These are phyloP conservation scores for Stylophora pistillata DNA, from an alignment of 64 coral and sea anemone species.

Conservation along the genomic window DNA sequence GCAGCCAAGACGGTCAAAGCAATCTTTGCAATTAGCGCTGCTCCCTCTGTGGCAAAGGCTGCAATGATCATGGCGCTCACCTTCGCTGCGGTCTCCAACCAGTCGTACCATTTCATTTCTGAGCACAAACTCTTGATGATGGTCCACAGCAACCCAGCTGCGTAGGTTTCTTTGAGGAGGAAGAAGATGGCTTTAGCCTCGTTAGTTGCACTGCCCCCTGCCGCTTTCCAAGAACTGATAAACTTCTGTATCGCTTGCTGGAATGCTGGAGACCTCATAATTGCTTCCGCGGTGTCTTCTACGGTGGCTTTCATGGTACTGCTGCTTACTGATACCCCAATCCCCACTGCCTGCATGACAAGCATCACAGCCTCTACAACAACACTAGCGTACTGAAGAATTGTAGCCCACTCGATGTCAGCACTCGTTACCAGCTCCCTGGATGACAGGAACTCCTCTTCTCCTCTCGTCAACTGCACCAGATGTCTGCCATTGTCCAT, in stretches of 20 bases:
- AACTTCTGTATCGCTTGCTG: slow-evolving; percentile 40
- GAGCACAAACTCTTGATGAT: slow-evolving; percentile 54
- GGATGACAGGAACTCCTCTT: background rate
- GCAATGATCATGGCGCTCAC: slow-evolving; percentile 58
- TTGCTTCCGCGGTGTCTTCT: slow-evolving; percentile 24
- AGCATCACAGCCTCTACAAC: slow-evolving; percentile 38
- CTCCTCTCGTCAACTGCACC: slow-evolving; percentile 43
- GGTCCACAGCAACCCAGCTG: slow-evolving; percentile 56
- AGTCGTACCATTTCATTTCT: slow-evolving; percentile 44
- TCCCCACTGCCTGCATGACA: slow-evolving; percentile 42
- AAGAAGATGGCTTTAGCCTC: slow-evolving; percentile 54
- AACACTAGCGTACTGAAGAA: slow-evolving; percentile 46
- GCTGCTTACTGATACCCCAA: background rate
- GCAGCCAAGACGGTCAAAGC: slow-evolving; percentile 32
- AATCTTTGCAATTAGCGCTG: slow-evolving; percentile 52
- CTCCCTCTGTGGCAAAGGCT: slow-evolving; percentile 44
- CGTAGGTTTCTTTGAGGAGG: slow-evolving; percentile 48
- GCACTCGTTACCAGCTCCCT: background rate
- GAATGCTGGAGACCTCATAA: slow-evolving; percentile 21
- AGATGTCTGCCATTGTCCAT: slow-evolving; percentile 43
- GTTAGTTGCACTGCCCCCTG: slow-evolving; percentile 17
- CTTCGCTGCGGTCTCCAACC: slow-evolving; percentile 41
- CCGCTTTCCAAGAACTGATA: slow-evolving; percentile 28
- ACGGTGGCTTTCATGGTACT: background rate
- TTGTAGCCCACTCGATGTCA: slow-evolving; percentile 39